Evolutionary conservation across 2,888 invertebrate genomes (phyloP).

Genomic region (Hypolimnas misippus): DNA sequence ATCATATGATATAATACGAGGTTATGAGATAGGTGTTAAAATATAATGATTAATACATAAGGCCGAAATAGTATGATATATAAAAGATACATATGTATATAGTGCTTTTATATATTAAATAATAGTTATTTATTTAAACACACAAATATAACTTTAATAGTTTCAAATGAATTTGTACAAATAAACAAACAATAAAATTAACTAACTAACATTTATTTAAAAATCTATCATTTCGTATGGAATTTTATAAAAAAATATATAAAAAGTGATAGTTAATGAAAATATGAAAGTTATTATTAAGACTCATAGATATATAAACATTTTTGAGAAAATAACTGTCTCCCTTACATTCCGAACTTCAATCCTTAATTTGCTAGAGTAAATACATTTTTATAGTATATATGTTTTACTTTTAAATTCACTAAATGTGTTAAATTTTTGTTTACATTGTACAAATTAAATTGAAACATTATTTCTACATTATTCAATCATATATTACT

Average conservation of each 20-base stretch:
- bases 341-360: too few relatives aligned
- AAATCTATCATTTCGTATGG: too few relatives aligned
- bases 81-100: slow-evolving; percentile 1
- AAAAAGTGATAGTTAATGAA: too few relatives aligned
- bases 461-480: background rate
- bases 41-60: background rate
- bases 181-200: background rate
- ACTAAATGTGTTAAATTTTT: background rate
- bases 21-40: background rate
- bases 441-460: slow-evolving; percentile 2
- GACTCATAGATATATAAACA: too few relatives aligned
- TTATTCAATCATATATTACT: background rate
- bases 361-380: too few relatives aligned
- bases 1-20: too few relatives aligned
- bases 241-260: too few relatives aligned
- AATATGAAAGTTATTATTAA: too few relatives aligned
- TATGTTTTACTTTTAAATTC: too few relatives aligned
- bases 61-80: background rate
- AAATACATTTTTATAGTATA: too few relatives aligned
- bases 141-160: background rate
- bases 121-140: background rate
- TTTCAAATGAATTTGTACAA: background rate
- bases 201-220: too few relatives aligned
- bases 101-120: slow-evolving; percentile 4
- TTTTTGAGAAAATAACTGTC: too few relatives aligned